Conservation (phyloP, 2,113 vertebrate species). For the Campylomormyrus numenius region DNA sequence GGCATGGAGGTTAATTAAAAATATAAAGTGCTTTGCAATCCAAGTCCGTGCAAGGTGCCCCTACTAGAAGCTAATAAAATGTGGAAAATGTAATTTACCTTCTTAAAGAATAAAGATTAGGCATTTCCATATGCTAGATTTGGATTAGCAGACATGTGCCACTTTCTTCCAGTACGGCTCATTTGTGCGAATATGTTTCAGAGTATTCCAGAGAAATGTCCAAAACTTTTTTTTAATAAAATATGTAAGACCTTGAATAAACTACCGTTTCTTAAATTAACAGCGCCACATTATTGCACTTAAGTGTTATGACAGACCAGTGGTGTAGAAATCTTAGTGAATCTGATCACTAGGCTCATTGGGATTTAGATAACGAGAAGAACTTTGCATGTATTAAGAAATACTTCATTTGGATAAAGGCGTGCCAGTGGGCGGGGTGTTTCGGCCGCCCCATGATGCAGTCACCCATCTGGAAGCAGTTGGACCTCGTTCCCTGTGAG, state of each 20-base stretch:
- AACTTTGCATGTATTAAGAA: conserved; percentile 32
- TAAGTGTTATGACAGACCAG: conserved; percentile 24
- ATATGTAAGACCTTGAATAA: conserved; percentile 35
- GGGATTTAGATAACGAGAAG: conserved; percentile 27
- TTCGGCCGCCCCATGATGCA: conserved; percentile 22
- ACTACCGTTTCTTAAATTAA: conserved; percentile 12
- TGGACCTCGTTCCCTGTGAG: neutral
- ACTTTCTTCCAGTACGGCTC: conserved; percentile 36
- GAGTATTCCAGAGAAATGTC: conserved; percentile 37
- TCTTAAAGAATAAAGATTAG: conserved; percentile 27
- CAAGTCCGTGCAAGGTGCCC: conserved; percentile 2
- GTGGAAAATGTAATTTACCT: conserved; percentile 36
- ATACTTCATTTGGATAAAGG: conserved; percentile 28
- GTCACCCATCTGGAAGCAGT: conserved; percentile 17
- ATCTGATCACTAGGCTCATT: conserved; percentile 22
- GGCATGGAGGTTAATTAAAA: conserved; percentile 25
- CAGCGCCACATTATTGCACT: conserved; percentile 9
- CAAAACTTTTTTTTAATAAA: neutral
- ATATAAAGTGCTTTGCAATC: conserved; percentile 12
- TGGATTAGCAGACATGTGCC: conserved; percentile 35
- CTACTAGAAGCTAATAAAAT: conserved; percentile 42
- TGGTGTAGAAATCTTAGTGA: neutral
- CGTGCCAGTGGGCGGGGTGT: conserved; percentile 19
- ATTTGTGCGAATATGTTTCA: conserved; percentile 33
- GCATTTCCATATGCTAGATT: conserved; percentile 39